Evolutionary conservation across 1,140 invertebrate genomes (phyloP).

Genomic region (Bombyx mori): ASM3026992v2 NC_085133.1:3738501-3739000

Average conservation of each 20-base stretch:
- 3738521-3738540: slow-evolving; percentile 90
- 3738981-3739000: slow-evolving; percentile 43
- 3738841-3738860: slow-evolving; percentile 52
- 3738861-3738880: slow-evolving; percentile 57
- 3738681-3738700: slow-evolving; percentile 38
- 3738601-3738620: slow-evolving; percentile 85
- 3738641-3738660: slow-evolving; percentile 65
- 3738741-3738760: slow-evolving; percentile 42
- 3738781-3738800: slow-evolving; percentile 92
- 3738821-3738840: slow-evolving; percentile 62
- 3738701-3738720: slow-evolving; percentile 53
- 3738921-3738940: slow-evolving; percentile 53
- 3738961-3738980: slow-evolving; percentile 49
- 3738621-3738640: slow-evolving; percentile 69
- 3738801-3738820: slow-evolving; percentile 80
- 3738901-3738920: slow-evolving; percentile 63
- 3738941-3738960: slow-evolving; percentile 63
- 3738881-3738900: slow-evolving; percentile 51
- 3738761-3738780: slow-evolving; percentile 78
- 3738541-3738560: slow-evolving; percentile 90
- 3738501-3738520: slow-evolving; percentile 86
- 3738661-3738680: slow-evolving; percentile 61
- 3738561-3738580: slow-evolving; percentile 88
- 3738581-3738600: slow-evolving; percentile 92
- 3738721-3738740: slow-evolving; percentile 71